Conservation (phyloP, 1,140 invertebrate genomes). For the Globodera ellingtonae region DNA sequence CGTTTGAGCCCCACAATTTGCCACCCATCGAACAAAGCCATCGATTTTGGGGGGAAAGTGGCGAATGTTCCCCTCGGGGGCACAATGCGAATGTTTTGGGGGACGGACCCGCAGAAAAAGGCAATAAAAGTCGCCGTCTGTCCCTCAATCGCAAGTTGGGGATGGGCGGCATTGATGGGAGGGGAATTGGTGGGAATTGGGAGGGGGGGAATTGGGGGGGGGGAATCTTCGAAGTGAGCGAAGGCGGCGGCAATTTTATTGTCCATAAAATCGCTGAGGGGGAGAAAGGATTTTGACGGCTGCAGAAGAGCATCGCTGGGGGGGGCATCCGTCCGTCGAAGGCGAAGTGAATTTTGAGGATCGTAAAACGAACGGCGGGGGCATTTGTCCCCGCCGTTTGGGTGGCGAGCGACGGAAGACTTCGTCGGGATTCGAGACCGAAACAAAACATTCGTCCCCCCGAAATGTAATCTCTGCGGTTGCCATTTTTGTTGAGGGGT, state of each 20-base stretch:
- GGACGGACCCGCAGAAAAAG: slow-evolving; percentile 1
- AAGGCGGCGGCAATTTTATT: slow-evolving; percentile 4
- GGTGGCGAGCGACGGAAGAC: neutral
- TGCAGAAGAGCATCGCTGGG: neutral
- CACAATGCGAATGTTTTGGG: neutral
- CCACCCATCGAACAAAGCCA: neutral
- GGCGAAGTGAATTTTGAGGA: neutral
- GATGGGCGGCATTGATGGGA: neutral
- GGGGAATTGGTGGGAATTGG: neutral
- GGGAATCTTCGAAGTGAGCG: neutral
- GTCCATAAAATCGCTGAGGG: neutral
- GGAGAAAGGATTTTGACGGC: neutral
- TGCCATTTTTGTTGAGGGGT: neutral
- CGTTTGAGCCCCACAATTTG: neutral
- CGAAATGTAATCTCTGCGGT: neutral
- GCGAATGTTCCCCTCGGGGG: slow-evolving; percentile 2
- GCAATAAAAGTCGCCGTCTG: slow-evolving; percentile 18
- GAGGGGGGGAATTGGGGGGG: neutral
- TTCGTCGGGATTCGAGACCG: neutral
- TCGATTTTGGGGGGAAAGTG: neutral
- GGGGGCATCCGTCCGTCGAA: neutral
- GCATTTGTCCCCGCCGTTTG: neutral
- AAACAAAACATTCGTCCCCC: neutral
- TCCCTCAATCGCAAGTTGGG: slow-evolving; percentile 3
- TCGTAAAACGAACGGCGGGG: neutral